These are phyloP conservation scores for Microcaecilia unicolor DNA, from an alignment of 2,797 vertebrate genomes.

Conservation along the genomic window DNA sequence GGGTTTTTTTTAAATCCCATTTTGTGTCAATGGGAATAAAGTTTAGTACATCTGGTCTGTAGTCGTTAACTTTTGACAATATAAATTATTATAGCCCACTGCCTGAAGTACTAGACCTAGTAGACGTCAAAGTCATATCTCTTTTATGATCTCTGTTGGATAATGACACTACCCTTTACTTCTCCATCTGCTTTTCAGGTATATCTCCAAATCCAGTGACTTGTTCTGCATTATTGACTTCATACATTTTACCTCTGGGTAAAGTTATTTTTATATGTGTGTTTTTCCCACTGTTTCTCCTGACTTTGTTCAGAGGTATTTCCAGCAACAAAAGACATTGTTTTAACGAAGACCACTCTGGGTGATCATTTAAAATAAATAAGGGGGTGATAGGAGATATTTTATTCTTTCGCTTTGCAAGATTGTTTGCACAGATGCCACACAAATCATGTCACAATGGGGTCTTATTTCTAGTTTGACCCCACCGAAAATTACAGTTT, in stretches of 20 bases:
- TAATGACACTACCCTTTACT: too few relatives aligned
- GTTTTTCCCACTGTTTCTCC: constrained; percentile 10
- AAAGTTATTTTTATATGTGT: constrained; percentile 9
- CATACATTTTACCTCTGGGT: constrained; percentile 10
- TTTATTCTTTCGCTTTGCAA: neutral
- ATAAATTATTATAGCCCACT: constrained; percentile 2
- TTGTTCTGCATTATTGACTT: neutral
- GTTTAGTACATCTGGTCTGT: too few relatives aligned
- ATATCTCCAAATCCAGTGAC: neutral
- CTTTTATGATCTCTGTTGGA: constrained; percentile 8
- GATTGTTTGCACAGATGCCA: neutral
- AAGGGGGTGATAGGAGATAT: constrained; percentile 3
- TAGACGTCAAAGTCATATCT: too few relatives aligned
- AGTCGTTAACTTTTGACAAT: too few relatives aligned
- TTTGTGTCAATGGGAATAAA: too few relatives aligned
- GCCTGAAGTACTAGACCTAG: constrained; percentile 7
- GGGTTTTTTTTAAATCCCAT: too few relatives aligned
- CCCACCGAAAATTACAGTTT: too few relatives aligned
- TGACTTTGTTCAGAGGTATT: constrained; percentile 4
- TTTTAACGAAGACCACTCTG: constrained; percentile 12
- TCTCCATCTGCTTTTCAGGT: constrained; percentile 8
- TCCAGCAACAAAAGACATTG: constrained; percentile 13
- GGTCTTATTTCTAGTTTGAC: neutral
- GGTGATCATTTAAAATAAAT: neutral
- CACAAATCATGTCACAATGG: neutral